Evolutionary conservation across 2,797 vertebrate species (phyloP), one percentile per base, ranked within the genome.

Genomic region (Rhinogobio ventralis): DNA sequence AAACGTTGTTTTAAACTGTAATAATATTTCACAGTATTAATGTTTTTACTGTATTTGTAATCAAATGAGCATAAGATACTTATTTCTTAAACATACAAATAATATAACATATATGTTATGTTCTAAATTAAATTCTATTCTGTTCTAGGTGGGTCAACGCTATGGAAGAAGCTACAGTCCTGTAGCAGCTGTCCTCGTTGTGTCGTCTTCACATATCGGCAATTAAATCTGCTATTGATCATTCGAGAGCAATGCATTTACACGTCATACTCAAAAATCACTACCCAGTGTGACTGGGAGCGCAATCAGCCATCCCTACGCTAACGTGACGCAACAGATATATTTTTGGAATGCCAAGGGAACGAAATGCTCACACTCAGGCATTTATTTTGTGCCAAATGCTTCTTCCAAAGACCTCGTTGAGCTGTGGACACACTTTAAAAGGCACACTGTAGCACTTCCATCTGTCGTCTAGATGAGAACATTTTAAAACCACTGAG

Each of bases 111-210:
- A 39, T 23, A 23, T 67, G 36, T 28, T 84, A 11, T 8, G 51
- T 39, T 57, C 33, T 79, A 28, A 42, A 42, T 42, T 42, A 39
- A 64, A 15, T 45, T 84, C 20, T 92, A 89, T 83, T 92, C 60
- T 68, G 92, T 89, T 82, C 81, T 46, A 99, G 98, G 92, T 99
- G 98, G 98, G 96, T 96, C 81, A 94, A 97, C 88, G 97, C 97
- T 91, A 99, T 99, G 97, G 96, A 98, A 92, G 96, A 98, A 88
- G 98, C 98, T 78, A 97, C 97, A 5, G 94, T 98, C 91, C 96
- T 99, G 95, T 99, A 99, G 96, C 94, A 64, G 82, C 83, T 64
- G 11, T 74, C 25, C 51, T 33, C 13, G 66, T 7, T 55, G 62
- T 64, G 25, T 28, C 15, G 57, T 76, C 51, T 10, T 64, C 74